Evolutionary conservation across 1,140 invertebrate species (phyloP).

Genomic region (Ectropis grisescens): DNA sequence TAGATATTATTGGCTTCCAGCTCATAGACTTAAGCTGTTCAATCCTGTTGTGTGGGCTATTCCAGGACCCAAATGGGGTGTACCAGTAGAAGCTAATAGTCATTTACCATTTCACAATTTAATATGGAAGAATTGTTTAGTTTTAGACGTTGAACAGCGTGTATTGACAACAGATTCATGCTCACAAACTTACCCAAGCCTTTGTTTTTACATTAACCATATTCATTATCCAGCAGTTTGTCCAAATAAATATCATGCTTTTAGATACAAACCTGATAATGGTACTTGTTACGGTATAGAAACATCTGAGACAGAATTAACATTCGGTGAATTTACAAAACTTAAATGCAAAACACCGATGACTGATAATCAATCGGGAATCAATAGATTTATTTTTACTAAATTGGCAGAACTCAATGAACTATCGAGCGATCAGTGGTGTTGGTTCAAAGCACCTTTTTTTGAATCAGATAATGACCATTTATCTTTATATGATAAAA

Average conservation of each 20-base stretch:
- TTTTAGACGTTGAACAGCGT: constrained; percentile 28
- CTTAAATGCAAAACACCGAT: constrained; percentile 34
- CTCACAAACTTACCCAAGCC: constrained; percentile 23
- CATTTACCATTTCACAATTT: constrained; percentile 17
- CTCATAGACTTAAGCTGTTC: constrained; percentile 29
- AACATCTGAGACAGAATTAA: constrained; percentile 12
- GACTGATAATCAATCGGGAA: constrained; percentile 21
- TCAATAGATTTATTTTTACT: constrained; percentile 37
- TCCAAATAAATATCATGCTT: constrained; percentile 37
- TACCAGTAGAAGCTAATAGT: constrained; percentile 16
- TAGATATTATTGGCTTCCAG: constrained; percentile 46
- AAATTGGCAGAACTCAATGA: constrained; percentile 33
- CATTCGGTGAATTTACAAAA: constrained; percentile 29
- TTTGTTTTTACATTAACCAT: constrained; percentile 48
- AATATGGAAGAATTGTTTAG: constrained; percentile 34
- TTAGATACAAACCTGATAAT: constrained; percentile 35
- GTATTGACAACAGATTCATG: constrained; percentile 31
- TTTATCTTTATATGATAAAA: no score
- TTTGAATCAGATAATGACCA: no score
- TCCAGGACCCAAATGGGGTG: constrained; percentile 48
- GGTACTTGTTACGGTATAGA: constrained; percentile 47
- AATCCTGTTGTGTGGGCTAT: constrained; percentile 37
- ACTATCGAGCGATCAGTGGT: constrained; percentile 31
- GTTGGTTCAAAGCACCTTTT: constrained; percentile 30
- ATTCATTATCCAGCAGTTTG: constrained; percentile 36